Percentiles rank a stretch among this genome's conserved stretches.
Evolutionary conservation across 92 coral and sea anemone genomes (phyloP).

Genomic region (Parazoanthus darwini): DNA sequence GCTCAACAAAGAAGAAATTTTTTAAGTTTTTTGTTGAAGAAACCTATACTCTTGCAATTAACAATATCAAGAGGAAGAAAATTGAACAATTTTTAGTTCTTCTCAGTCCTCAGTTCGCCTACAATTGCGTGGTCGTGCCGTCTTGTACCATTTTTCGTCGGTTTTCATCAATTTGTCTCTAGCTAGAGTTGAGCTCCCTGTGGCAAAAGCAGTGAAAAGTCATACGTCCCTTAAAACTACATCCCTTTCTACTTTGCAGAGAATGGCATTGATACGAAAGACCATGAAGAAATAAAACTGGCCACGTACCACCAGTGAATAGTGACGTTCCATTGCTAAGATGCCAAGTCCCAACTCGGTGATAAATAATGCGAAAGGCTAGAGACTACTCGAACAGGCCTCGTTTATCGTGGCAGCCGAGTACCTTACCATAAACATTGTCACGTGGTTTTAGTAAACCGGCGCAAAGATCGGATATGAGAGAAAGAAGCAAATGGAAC

Average conservation of each 20-base stretch:
- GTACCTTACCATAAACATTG: background rate
- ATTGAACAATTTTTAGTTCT: too few relatives aligned
- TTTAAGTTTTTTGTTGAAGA: too few relatives aligned
- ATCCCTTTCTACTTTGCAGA: slow-evolving; percentile 57
- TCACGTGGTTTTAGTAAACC: background rate
- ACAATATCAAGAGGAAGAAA: too few relatives aligned
- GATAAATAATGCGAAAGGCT: too few relatives aligned
- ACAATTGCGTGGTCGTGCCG: too few relatives aligned
- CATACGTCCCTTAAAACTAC: background rate
- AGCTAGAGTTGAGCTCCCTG: background rate
- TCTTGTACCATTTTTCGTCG: too few relatives aligned
- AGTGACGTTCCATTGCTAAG: too few relatives aligned
- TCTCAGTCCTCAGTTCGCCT: too few relatives aligned
- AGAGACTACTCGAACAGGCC: too few relatives aligned
- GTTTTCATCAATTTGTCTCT: background rate
- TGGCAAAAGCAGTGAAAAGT: background rate
- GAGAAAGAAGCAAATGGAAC: background rate
- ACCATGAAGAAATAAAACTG: slow-evolving; percentile 80
- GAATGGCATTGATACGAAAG: slow-evolving; percentile 87
- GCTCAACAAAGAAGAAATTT: too few relatives aligned
- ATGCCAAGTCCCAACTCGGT: too few relatives aligned
- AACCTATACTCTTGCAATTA: too few relatives aligned
- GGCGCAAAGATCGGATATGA: background rate
- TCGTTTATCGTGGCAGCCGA: background rate
- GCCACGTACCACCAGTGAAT: background rate